A percentile compares a stretch with the other conserved stretches of the same genome.
Conservation (phyloP, 2,113 vertebrate genomes). For the Muntiacus muntjak region DNA sequence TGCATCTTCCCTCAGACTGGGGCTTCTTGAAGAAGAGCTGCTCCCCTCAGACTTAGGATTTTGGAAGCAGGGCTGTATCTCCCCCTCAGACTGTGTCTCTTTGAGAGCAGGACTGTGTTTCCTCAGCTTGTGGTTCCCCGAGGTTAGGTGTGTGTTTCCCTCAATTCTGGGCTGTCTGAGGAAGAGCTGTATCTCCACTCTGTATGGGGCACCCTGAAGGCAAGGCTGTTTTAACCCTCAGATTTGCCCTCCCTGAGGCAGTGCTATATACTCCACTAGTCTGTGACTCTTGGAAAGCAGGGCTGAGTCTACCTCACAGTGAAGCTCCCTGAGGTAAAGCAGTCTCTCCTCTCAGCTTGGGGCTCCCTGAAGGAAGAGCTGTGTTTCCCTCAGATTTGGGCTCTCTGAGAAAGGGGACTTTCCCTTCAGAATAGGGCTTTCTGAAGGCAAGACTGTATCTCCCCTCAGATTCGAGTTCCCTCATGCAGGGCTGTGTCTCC, state of each 20-base stretch:
- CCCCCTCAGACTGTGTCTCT: not conserved
- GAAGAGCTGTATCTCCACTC: not conserved
- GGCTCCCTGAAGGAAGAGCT: not conserved
- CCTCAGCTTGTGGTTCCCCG: not conserved
- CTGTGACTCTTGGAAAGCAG: not conserved
- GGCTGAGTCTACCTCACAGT: not conserved
- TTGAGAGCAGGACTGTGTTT: not conserved
- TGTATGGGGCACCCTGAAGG: not conserved
- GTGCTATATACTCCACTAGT: not conserved
- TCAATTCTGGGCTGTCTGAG: not conserved
- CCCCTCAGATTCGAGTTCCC: not conserved
- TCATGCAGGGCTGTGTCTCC: not conserved
- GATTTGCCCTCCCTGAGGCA: not conserved
- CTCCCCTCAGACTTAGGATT: not conserved
- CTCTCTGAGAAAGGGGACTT: not conserved
- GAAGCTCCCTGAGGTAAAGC: not conserved
- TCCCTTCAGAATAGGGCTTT: not conserved
- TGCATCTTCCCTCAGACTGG: not conserved
- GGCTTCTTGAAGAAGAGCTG: not conserved
- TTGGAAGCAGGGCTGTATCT: not conserved
- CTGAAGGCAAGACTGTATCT: not conserved
- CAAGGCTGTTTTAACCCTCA: not conserved
- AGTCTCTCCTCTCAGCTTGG: not conserved
- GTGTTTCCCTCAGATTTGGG: too few relatives aligned
- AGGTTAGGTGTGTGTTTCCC: not conserved